phyloP scores from a whole-genome alignment of 1,140 invertebrate species.

The Neodiprion lecontei region DNA sequence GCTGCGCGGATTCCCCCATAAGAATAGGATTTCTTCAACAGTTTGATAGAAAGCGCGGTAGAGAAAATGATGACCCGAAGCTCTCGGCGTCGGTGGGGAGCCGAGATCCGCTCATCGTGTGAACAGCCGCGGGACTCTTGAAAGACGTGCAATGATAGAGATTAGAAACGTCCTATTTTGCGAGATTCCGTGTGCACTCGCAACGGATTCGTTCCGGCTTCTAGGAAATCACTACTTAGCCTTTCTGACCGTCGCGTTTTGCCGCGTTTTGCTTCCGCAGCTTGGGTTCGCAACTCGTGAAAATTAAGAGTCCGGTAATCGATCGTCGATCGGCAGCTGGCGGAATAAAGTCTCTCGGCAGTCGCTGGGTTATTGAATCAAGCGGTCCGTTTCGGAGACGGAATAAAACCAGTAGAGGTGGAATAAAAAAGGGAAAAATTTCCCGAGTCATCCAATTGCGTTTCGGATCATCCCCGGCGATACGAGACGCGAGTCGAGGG shows the following conservation, averaged over 20 bases:
- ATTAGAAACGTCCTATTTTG: slow-evolving; percentile 3
- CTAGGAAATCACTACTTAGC: slow-evolving; percentile 1
- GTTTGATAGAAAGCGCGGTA: neutral
- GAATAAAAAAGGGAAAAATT: no score
- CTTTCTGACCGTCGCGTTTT: neutral
- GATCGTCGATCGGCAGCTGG: no score
- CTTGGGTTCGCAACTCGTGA: no score
- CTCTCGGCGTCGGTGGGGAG: neutral
- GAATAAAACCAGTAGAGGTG: no score
- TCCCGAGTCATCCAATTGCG: neutral
- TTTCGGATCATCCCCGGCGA: neutral
- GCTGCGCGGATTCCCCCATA: no score
- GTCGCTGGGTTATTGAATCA: no score
- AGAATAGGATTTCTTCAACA: no score
- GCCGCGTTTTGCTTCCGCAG: neutral
- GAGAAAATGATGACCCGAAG: slow-evolving; percentile 4
- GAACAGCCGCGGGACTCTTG: neutral
- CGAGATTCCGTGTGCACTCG: neutral
- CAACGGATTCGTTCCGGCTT: neutral
- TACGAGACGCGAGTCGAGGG: neutral
- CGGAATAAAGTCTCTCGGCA: no score
- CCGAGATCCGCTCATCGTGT: neutral
- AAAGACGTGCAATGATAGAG: slow-evolving; percentile 1
- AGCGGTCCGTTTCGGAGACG: no score
- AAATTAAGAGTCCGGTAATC: no score